A percentile compares a stretch with the other conserved stretches of the same genome.
phyloP scores from a whole-genome alignment of 92 coral and sea anemone genomes.

The Parazoanthus swiftii region DNA sequence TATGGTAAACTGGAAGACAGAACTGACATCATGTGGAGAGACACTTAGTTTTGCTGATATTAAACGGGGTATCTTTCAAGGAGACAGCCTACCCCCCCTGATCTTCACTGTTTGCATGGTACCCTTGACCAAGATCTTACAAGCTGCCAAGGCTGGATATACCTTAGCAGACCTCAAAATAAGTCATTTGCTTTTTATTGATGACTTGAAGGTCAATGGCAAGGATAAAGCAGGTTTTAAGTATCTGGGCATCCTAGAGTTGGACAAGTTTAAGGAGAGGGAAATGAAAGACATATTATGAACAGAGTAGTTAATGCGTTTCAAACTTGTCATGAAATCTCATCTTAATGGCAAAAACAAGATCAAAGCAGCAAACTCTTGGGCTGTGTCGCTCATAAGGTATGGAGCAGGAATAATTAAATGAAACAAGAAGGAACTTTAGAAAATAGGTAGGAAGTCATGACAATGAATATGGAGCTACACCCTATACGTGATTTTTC shows the following conservation, averaged over 20 bases:
- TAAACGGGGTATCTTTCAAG: slow-evolving; percentile 40
- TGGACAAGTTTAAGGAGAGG: slow-evolving; percentile 21
- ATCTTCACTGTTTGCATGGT: background rate
- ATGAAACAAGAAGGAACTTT: slow-evolving; percentile 43
- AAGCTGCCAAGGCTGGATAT: slow-evolving; percentile 41
- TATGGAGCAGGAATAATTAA: background rate
- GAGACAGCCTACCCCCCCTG: slow-evolving; percentile 35
- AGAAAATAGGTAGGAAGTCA: slow-evolving; percentile 35
- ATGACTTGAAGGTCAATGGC: slow-evolving; percentile 48
- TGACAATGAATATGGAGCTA: background rate
- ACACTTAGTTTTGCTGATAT: slow-evolving; percentile 22
- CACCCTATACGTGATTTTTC: slow-evolving; percentile 28
- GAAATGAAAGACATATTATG: background rate
- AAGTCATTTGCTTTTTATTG: slow-evolving; percentile 45
- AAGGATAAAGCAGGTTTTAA: slow-evolving; percentile 21
- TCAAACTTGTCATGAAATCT: slow-evolving; percentile 40
- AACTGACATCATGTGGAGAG: slow-evolving; percentile 9
- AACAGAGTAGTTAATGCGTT: slow-evolving; percentile 40
- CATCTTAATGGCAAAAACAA: no score
- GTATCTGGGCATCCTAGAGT: slow-evolving; percentile 22
- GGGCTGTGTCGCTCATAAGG: no score
- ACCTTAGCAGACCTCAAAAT: background rate
- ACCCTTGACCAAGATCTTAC: background rate
- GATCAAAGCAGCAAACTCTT: no score
- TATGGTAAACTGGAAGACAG: slow-evolving; percentile 49